These are phyloP conservation scores for crab-eating macaque (Macaca fascicularis) DNA, from an alignment of 2,113 vertebrate species.

Conservation along the genomic window T2T-MFA8v1.1 NC_088395.1:43770501-43771000, in stretches of 20 bases:
- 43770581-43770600: background rate
- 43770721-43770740: background rate
- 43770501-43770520: background rate
- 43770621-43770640: background rate
- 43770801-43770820: background rate
- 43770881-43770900: background rate
- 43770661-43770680: background rate
- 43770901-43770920: background rate
- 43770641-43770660: background rate
- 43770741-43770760: background rate
- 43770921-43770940: background rate
- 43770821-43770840: background rate
- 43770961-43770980: background rate
- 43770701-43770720: no score
- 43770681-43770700: background rate
- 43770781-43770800: background rate
- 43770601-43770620: background rate
- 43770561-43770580: background rate
- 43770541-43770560: background rate
- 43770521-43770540: background rate
- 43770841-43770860: background rate
- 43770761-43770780: background rate
- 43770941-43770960: constrained; percentile 10
- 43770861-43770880: background rate
- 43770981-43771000: background rate